These are phyloP conservation scores for Exaiptasia diaphana DNA, from an alignment of 64 coral and sea anemone genomes.

Conservation along the genomic window DNA sequence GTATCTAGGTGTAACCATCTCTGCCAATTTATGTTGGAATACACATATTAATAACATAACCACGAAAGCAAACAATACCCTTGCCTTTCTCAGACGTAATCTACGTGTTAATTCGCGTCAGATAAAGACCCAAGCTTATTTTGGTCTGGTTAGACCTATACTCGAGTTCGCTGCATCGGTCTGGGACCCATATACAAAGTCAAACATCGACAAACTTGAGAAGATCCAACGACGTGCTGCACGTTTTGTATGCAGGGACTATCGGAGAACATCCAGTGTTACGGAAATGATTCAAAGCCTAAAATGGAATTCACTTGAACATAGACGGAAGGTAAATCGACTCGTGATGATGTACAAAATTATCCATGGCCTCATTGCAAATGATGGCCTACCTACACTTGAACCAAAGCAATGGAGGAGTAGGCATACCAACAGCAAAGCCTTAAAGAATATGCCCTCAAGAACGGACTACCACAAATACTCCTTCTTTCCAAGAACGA, in stretches of 20 bases:
- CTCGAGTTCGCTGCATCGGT: neutral
- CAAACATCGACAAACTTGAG: neutral
- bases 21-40: neutral
- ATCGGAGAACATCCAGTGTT: neutral
- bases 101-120: neutral
- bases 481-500: neutral
- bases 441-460: neutral
- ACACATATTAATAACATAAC: neutral
- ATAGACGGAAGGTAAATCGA: slow-evolving; percentile 9
- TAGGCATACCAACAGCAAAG: neutral
- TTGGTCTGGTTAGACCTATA: neutral
- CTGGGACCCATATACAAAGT: neutral
- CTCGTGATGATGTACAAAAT: slow-evolving; percentile 50
- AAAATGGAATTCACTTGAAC: slow-evolving; percentile 16
- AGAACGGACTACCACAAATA: neutral
- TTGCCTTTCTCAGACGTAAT: neutral
- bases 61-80: neutral
- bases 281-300: slow-evolving; percentile 30
- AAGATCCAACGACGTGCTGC: neutral
- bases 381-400: slow-evolving; percentile 17
- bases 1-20: neutral
- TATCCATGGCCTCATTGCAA: slow-evolving; percentile 17
- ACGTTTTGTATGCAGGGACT: neutral
- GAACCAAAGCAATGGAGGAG: slow-evolving; percentile 2
- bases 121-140: neutral